Evolutionary conservation across 2,113 vertebrate genomes (phyloP), one percentile per base, ranked within the genome.

Genomic region (Ploceus nigricollis): DNA sequence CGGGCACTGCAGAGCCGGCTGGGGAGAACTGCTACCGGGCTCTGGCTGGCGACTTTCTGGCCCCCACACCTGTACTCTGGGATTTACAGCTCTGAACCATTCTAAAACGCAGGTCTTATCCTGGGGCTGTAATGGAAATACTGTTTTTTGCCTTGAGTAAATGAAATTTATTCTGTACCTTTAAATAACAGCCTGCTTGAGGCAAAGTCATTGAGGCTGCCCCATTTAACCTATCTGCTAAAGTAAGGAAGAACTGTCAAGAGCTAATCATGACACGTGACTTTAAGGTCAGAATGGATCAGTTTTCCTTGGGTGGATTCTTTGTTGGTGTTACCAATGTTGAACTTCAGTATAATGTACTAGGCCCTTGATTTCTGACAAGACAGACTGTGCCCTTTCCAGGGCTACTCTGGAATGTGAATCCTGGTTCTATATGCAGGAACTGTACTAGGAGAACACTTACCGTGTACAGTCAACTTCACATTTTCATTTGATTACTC

Each of bases 1-100:
- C 37, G 0, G 54, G 12, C 61, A 0, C 7, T 21, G 16, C 19
- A 4, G 47, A 31, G 60, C 4, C 23, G 16, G 3, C 22, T 11
- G 35, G 31, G 25, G 25, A n/a, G 18, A 20, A 3, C 7, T 9
- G 57, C 5, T 9, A 0, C 27, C 2, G 28, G n/a, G 28, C 12
- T 23, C 4, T 15, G 45, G 2, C 21, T 2, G 23, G 8, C 23
- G 5, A 1, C 25, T 7, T 11, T 15, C 33, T 9, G 35, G 21
- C 33, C 37, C 42, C 2, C 7, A 2, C 13, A 1, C 25, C 11
- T 10, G 58, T 2, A 48, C 45, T 3, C 8, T 2, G 33, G 53
- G 63, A 6, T 40, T 14, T 13, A 2, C 53, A 3, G 39, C 45
- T 15, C 63, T 1, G 58, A 37, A 2, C n/a, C 13, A 1, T 8